These are phyloP conservation scores for Dasyurus viverrinus DNA, from an alignment of 2,113 vertebrate genomes.

Conservation along the genomic window DNA sequence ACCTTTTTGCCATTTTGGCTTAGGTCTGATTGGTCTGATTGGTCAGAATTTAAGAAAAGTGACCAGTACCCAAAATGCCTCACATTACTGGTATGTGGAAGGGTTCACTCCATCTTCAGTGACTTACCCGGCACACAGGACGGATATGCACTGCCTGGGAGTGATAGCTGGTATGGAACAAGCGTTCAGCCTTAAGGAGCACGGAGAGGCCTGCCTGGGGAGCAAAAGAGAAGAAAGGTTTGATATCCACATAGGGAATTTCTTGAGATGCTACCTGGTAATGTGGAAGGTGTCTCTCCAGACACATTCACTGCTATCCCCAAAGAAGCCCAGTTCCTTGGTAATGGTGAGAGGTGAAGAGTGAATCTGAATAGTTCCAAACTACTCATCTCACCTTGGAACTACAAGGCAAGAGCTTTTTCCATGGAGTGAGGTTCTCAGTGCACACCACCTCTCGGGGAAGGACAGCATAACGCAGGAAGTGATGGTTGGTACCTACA, in stretches of 20 bases:
- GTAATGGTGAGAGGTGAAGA: not conserved
- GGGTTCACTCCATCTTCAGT: not conserved
- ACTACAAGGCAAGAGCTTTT: slow-evolving; percentile 96
- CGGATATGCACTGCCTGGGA: slow-evolving; percentile 96
- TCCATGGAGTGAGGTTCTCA: slow-evolving; percentile 99
- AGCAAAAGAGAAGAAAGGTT: slow-evolving; percentile 1
- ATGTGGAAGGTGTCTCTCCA: not conserved
- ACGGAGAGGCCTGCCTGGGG: slow-evolving; percentile 94
- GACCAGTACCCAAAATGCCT: not conserved
- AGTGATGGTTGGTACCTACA: slow-evolving; percentile 91
- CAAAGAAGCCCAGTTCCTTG: not conserved
- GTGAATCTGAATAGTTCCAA: not conserved
- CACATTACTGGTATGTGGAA: not conserved
- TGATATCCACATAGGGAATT: not conserved
- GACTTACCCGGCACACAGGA: slow-evolving; percentile 90
- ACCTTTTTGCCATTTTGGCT: not conserved
- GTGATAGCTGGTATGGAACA: slow-evolving; percentile 98
- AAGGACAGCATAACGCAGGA: slow-evolving; percentile 94
- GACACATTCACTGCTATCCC: not conserved
- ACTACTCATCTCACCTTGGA: slow-evolving; percentile 88
- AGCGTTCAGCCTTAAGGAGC: slow-evolving; percentile 94
- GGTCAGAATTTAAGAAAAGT: not conserved
- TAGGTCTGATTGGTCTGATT: not conserved
- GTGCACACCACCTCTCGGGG: slow-evolving; percentile 97
- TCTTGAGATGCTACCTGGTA: not conserved